Evolutionary conservation across 2,888 invertebrate genomes (phyloP), one percentile per base, ranked within the genome.

Genomic region (Oegoconia quadripuncta): DNA sequence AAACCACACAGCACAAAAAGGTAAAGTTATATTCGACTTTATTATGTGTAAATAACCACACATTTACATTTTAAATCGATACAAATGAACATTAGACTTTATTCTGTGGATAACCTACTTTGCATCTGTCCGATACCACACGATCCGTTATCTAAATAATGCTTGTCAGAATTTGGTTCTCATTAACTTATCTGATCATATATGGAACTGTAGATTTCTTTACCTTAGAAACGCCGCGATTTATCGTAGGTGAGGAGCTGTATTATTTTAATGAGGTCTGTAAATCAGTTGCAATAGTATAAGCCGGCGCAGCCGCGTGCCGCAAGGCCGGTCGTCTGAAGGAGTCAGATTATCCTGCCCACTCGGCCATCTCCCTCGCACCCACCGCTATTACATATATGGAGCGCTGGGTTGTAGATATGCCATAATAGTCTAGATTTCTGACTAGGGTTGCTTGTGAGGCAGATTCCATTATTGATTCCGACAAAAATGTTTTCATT

Each of bases 271-370:
- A 77, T 74, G 65, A 72, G 63, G 57, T 60, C 65, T 59, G 66
- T 78, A 78, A 76, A 80, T 80, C 75, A 73, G 76, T 70, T 68
- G 65, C 55, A 65, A 66, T 65, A 67, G 62, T 65, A 68, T 63
- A 50, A 57, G 60, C 59, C 59, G 46, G 54, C 41, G 44, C 48
- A 55, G 82, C 81, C 86, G 83, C 86, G 86, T 87, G 86, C 86
- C 84, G 60, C 86, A 83, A 84, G 86, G 84, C 76, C 84, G 78
- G 70, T 68, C 69, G 64, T 65, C 67, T 71, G 70, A 63, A 70
- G 78, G 67, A 74, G 67, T 72, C 71, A 57, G 72, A 62, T 73
- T n/a, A 62, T 72, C 70, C 71, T 61, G 58, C 50, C 44, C 43
- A 59, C 44, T 50, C 56, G 44, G 22, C 16, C 23, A 56, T 65